Evolutionary conservation across 2,888 invertebrate genomes (phyloP), one percentile per base, ranked within the genome.

Genomic region (Frankliniella fusca): DNA sequence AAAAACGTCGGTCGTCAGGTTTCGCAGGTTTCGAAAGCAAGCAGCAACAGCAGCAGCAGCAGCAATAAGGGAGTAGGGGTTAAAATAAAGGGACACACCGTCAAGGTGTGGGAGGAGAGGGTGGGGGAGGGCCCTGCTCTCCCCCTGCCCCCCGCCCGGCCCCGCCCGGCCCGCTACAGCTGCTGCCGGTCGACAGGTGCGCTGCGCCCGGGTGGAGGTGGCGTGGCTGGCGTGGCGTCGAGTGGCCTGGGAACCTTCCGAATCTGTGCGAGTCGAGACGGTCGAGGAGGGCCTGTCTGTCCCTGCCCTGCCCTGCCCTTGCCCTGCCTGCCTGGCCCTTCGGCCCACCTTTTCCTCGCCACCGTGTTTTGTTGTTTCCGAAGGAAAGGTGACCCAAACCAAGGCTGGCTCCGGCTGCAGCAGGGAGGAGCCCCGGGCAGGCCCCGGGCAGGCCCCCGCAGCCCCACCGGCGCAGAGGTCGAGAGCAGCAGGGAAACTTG

Each of bases 291-390:
- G 54, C 38, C 38, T 38, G 38, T 5, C 38, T 5, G 38, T 2
- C 38, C 38, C 38, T 38, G 38, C 38, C 38, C 38, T 38, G 38
- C 38, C 38, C 38, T 38, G 38, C 38, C 38, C 38, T 38, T 38
- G 38, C 38, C 38, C 38, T 38, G 38, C 38, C 38, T 2, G 38
- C 38, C 38, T 5, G 38, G 38, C 38, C 38, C 38, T 38, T 38
- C 38, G 38, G 38, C 38, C 38, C 38, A 38, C 38, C 38, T 38
- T 38, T 38, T 38, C 38, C 61, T 61, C 61, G 20, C n/a, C 61
- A 18, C 70, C 70, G 70, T 76, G 70, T 76, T 54, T 54, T 54
- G 54, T 54, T 54, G 70, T 76, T 76, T 76, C 70, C 23, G 70
- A 76, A 27, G 70, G 70, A 76, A 76, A 76, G 70, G 70, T 23